A percentile compares a stretch with the other conserved stretches of the same genome.
Evolutionary conservation across 1,140 invertebrate species (phyloP).

Genomic region (Euglossa dilemma): DNA sequence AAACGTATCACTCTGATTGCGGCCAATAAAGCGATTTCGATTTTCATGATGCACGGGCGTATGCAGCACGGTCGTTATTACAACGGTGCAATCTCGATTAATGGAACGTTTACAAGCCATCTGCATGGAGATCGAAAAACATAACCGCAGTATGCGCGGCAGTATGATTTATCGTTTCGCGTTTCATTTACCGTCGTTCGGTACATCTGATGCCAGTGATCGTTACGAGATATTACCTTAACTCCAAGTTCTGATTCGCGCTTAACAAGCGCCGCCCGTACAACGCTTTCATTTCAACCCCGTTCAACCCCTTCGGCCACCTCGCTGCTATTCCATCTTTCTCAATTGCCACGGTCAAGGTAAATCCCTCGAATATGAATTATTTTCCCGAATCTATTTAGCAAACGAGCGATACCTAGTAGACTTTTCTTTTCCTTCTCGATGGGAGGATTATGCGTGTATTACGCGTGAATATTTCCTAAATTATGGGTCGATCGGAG

Average conservation of each 20-base stretch:
- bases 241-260: slow-evolving; percentile 23
- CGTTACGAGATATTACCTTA: slow-evolving; percentile 44
- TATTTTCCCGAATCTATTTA: background rate
- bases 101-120: slow-evolving; percentile 48
- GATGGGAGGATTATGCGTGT: too few species aligned
- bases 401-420: too few species aligned
- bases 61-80: slow-evolving; percentile 5
- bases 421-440: too few species aligned
- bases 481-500: too few species aligned
- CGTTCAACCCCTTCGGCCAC: background rate
- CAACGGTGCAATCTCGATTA: slow-evolving; percentile 32
- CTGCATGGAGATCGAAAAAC: slow-evolving; percentile 45
- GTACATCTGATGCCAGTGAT: slow-evolving; percentile 33
- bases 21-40: background rate
- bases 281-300: slow-evolving; percentile 22
- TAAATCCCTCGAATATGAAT: slow-evolving; percentile 8
- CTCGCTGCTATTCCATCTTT: background rate
- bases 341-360: slow-evolving; percentile 7
- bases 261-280: slow-evolving; percentile 1
- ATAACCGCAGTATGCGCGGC: slow-evolving; percentile 17
- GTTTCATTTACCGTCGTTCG: slow-evolving; percentile 46
- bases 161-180: slow-evolving; percentile 41
- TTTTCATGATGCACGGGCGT: background rate
- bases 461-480: too few species aligned
- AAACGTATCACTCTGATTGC: background rate